Evolutionary conservation across 2,113 vertebrate genomes (phyloP).

Genomic region (Brachirus orientalis): DNA sequence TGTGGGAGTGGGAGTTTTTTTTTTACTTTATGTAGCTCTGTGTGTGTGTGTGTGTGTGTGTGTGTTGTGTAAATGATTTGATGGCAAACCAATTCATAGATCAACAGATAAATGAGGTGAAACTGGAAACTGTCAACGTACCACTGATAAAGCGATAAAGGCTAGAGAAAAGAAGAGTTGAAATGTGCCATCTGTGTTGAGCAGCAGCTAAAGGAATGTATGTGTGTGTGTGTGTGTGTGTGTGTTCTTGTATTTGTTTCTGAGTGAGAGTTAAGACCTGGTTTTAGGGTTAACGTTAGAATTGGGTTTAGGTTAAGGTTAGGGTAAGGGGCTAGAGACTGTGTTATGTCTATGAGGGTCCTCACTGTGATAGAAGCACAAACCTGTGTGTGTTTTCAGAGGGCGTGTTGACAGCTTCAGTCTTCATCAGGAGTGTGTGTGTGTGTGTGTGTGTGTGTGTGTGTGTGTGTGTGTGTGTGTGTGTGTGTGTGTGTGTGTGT

Average conservation of each 20-base stretch:
- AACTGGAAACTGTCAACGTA: conserved; percentile 19
- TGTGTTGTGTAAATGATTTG: not conserved
- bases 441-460: conserved; percentile 34
- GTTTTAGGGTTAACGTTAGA: too few relatives aligned
- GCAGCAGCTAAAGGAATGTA: conserved; percentile 57
- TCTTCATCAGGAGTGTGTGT: conserved; percentile 45
- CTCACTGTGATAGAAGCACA: too few relatives aligned
- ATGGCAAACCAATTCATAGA: not conserved
- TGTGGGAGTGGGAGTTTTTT: too few relatives aligned
- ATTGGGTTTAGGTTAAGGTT: too few relatives aligned
- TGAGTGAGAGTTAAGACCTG: too few relatives aligned
- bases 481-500: conserved; percentile 32
- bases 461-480: conserved; percentile 26
- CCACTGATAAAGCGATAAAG: conserved; percentile 26
- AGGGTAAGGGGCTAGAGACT: too few relatives aligned
- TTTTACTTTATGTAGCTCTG: too few relatives aligned
- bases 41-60: not conserved
- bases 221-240: conserved; percentile 33
- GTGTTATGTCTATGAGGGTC: too few relatives aligned
- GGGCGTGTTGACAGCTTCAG: conserved; percentile 50
- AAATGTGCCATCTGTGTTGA: conserved; percentile 49
- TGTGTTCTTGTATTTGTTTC: too few relatives aligned
- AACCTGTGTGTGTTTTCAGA: conserved; percentile 27
- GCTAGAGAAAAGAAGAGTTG: conserved; percentile 24
- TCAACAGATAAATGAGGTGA: not conserved